Base-by-base conservation (phyloP, 1,140 invertebrate species). In the Antheraea pernyi region DNA sequence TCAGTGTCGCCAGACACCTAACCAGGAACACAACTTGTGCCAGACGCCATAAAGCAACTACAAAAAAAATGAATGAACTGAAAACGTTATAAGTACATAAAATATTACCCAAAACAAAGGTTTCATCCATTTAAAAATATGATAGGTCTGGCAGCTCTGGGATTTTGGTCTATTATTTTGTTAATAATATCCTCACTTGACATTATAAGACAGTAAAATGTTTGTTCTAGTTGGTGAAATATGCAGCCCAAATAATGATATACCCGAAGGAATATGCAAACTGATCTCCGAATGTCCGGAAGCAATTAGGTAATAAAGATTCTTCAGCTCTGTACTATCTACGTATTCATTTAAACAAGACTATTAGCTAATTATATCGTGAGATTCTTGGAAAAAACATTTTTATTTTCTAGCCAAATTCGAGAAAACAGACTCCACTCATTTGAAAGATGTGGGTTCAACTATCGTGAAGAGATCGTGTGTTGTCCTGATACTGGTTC, bases 371-470 rank as follows among this genome's bases (percentile, higher is more conserved):
- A 53, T 7, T 13, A 13, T 53, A 53, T 53, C 16, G 16, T 13
- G 1, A 53, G 0, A n/a, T n/a, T n/a, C n/a, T 48, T 53, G 30
- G 22, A 30, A 42, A 42, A 16, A 59, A 42, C 22, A n/a, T 65
- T 48, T 60, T 60, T 61, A 46, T n/a, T 59, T 68, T 37, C 37
- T 67, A 72, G 71, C 42, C 67, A 61, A 61, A 67, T 72, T 36
- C 61, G 18, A 69, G 61, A 72, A 30, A 69, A 69, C n/a, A 69
- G 30, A 18, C 65, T 30, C 65, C 67, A 72, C 59, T 39, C 60
- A 58, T 72, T 72, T 62, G 13, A 42, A 53, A 69, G 71, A 62
- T 72, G 71, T 72, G 71, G 71, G n/a, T 72, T 72, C 37, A 53
- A 19, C 16, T 63, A 59, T 13, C 42, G 39, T 67, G 58, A 72